A percentile compares a stretch with the other conserved stretches of the same genome.
Conservation (phyloP, 2,797 vertebrate species). For the Danio albolineatus region DNA sequence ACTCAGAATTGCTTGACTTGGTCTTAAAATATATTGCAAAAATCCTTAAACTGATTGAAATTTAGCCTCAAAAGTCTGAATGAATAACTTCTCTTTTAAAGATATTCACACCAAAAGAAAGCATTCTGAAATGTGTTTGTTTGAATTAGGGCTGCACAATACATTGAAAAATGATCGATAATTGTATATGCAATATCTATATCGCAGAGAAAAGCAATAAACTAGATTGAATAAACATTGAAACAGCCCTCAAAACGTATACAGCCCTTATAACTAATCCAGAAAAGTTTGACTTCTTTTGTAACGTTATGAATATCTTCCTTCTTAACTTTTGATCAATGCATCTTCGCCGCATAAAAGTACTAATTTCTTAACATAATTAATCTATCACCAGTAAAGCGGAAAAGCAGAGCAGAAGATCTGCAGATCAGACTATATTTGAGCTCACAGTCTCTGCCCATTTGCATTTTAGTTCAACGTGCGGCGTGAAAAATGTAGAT, state of each 20-base stretch:
- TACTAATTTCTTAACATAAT: neutral
- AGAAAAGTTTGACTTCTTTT: neutral
- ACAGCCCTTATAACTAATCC: neutral
- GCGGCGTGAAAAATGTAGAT: neutral
- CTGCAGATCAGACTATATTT: conserved; percentile 35
- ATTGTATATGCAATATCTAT: no score
- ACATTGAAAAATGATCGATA: no score
- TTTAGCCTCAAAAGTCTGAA: no score
- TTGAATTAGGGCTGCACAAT: no score
- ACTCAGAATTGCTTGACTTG: no score
- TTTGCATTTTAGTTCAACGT: conserved; percentile 58
- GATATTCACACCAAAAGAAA: neutral
- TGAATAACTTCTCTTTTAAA: neutral
- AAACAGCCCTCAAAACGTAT: neutral
- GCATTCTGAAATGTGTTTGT: neutral
- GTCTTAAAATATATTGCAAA: no score
- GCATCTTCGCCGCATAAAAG: neutral
- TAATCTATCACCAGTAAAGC: neutral
- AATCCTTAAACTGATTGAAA: no score
- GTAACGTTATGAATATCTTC: neutral
- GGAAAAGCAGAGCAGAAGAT: conserved; percentile 3
- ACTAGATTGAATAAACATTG: no score
- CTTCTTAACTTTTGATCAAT: neutral
- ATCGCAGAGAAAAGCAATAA: no score
- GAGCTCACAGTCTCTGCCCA: conserved; percentile 53